These are phyloP conservation scores for Thera britannica DNA, from an alignment of 2,888 invertebrate species.

Conservation along the genomic window DNA sequence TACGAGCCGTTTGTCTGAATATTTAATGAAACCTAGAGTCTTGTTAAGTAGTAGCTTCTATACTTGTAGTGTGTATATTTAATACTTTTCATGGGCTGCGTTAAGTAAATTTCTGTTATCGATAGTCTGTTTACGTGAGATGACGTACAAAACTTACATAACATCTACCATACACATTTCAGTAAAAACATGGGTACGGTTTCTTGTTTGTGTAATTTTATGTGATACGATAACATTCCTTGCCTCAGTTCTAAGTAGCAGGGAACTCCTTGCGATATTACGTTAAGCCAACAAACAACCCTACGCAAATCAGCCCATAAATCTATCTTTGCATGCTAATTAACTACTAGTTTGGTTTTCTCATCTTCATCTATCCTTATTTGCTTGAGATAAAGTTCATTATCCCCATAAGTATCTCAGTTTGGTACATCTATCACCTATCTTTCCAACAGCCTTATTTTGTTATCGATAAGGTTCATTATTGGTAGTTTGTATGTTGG, in stretches of 20 bases:
- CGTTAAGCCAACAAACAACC: constrained; percentile 34
- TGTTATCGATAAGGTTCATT: constrained; percentile 37
- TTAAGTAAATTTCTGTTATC: too few relatives aligned
- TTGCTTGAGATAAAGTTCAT: constrained; percentile 33
- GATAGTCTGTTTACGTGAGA: too few relatives aligned
- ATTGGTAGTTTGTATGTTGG: constrained; percentile 35
- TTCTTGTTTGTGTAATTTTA: background rate
- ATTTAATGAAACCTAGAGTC: background rate
- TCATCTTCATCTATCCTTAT: constrained; percentile 38
- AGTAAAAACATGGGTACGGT: too few relatives aligned
- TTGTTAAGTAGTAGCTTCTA: too few relatives aligned
- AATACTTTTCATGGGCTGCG: too few relatives aligned
- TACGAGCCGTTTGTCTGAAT: constrained; percentile 20
- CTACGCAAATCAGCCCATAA: constrained; percentile 58
- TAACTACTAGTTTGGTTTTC: constrained; percentile 52
- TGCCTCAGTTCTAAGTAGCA: background rate
- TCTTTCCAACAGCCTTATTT: constrained; percentile 25
- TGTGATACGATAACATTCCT: background rate
- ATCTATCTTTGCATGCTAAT: constrained; percentile 64
- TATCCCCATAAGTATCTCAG: constrained; percentile 28
- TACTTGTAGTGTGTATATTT: background rate
- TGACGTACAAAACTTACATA: too few relatives aligned
- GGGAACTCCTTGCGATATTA: constrained; percentile 12
- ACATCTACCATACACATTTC: too few relatives aligned
- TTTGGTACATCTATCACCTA: constrained; percentile 20